Base-by-base conservation (phyloP, 1,140 invertebrate species). In the Mylabris phalerata region DNA sequence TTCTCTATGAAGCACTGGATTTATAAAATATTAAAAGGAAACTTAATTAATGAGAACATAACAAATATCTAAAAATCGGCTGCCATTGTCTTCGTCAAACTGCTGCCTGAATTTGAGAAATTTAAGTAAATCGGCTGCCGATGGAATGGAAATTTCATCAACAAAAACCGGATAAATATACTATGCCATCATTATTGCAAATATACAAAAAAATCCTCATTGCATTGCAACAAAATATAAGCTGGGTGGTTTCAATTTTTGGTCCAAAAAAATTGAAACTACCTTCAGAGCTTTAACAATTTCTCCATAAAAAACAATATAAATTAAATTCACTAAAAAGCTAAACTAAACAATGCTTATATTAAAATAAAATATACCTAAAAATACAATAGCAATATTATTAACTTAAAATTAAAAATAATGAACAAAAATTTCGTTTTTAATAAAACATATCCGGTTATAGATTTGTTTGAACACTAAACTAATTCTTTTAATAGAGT, bases 271-370 rank as follows among this genome's bases (percentile, higher is more conserved):
- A 32, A 7, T 32, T 32, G 32, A 32, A 32, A 32, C 32, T 0
- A 32, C 7, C 32, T 3, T 1, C 27, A 7, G 27, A 32, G 32
- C 32, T 32, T 3, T 7, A 32, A 32, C 7, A 32, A 32, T 32
- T 32, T 32, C 4, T 32, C 2, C 7, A 32, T 32, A 32, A 5
- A 32, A 32, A 32, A 32, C 4, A 32, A 55, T 55, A 55, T 55
- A 55, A 55, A 55, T 55, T 32, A 32, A 51, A 66, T 64, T 62
- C 52, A 57, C 63, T 67, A 67, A 42, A 58, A 63, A 43, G 49
- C 61, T 65, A 63, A 61, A 59, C 58, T 55, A 67, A 67, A 62
- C 62, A 63, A 60, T 57, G 57, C 45, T 65, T 65, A 63, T 13
- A 50, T 59, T 60, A 57, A 62, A 65, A 62, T 63, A 65, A 64